Evolutionary conservation across 2,888 invertebrate species (phyloP).

Genomic region (Diarsia brunnea): DNA sequence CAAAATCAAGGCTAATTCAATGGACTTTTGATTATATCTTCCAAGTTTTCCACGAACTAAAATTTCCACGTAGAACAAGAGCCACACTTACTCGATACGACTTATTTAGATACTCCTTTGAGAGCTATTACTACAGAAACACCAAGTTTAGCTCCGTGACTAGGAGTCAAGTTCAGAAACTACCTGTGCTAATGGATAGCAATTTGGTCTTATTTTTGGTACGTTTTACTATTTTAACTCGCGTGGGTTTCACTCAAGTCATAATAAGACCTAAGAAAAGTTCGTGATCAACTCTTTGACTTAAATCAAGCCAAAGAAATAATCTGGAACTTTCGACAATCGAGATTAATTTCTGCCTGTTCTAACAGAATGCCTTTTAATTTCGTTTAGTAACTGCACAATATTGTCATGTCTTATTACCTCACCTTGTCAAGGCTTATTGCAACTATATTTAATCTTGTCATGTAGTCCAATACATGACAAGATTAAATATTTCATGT

Average conservation of each 20-base stretch:
- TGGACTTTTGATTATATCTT: background rate
- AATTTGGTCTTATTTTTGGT: conserved; percentile 41
- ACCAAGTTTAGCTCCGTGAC: conserved; percentile 41
- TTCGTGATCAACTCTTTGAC: no score
- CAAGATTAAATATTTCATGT: no score
- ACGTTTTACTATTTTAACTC: conserved; percentile 21
- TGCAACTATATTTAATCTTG: background rate
- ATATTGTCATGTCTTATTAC: background rate
- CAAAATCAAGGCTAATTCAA: background rate
- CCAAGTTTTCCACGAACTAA: background rate
- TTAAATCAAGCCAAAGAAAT: background rate
- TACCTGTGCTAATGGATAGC: conserved; percentile 63
- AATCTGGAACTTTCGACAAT: background rate
- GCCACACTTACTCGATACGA: conserved; percentile 17
- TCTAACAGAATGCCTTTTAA: background rate
- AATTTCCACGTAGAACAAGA: background rate
- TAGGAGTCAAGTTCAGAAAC: conserved; percentile 59
- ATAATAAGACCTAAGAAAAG: background rate
- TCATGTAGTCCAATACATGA: no score
- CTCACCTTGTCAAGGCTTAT: background rate
- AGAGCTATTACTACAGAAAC: conserved; percentile 62
- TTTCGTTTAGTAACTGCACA: background rate
- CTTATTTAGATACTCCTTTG: conserved; percentile 53
- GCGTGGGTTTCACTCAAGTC: background rate
- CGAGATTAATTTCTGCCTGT: background rate